A percentile compares a stretch with the other conserved stretches of the same genome.
phyloP scores from a whole-genome alignment of 2,888 invertebrate genomes.

The Myopa testacea region DNA sequence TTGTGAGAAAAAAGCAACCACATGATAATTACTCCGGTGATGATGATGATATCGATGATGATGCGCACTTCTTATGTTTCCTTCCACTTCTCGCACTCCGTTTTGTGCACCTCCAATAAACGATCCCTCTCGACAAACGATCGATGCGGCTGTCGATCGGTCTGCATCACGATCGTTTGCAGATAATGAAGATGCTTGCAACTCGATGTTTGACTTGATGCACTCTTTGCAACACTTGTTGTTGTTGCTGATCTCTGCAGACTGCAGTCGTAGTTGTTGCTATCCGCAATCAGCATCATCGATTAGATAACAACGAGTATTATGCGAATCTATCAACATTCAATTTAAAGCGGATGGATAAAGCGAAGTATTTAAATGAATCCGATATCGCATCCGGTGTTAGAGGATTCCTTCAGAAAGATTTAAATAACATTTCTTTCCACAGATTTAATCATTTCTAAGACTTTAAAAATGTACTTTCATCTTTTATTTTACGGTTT shows the following conservation, averaged over 20 bases:
- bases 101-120: neutral
- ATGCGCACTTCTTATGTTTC: neutral
- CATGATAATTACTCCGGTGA: neutral
- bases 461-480: too few relatives aligned
- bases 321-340: neutral
- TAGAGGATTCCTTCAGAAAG: neutral
- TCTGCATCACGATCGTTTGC: neutral
- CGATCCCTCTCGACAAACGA: neutral
- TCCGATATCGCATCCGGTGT: neutral
- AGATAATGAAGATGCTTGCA: neutral
- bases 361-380: too few relatives aligned
- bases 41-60: neutral
- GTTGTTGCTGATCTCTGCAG: slow-evolving; percentile 1
- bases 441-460: too few relatives aligned
- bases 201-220: slow-evolving; percentile 17
- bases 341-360: too few relatives aligned
- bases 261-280: neutral
- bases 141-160: neutral
- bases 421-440: neutral
- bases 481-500: too few relatives aligned
- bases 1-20: neutral
- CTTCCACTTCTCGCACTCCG: too few relatives aligned
- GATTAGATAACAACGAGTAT: neutral
- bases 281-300: neutral
- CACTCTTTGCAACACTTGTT: neutral